Evolutionary conservation across 2,113 vertebrate species (phyloP), one percentile per base, ranked within the genome.

Genomic region (Tiliqua scincoides): DNA sequence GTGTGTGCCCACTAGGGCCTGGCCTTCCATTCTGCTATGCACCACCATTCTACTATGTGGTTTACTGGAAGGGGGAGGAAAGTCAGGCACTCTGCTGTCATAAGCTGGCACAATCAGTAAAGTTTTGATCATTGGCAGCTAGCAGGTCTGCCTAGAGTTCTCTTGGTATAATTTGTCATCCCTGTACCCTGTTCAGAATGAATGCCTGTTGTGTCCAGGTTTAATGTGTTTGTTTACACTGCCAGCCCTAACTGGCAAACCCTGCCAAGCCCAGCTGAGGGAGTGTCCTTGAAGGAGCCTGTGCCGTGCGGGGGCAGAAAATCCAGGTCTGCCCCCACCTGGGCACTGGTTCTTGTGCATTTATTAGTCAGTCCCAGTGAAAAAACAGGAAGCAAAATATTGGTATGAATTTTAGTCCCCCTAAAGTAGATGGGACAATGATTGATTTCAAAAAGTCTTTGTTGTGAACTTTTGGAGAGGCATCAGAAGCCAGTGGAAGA

Each of bases 261-360:
- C 71, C 85, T 87, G 85, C 85, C 79, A 73, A 75, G 85, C 85
- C 79, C 85, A 82, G 85, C 79, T 37, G 71, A 57, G 57, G 71
- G 70, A 37, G 61, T 72, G 40, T 27, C 57, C 20, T 17, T 20
- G 43, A 63, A 1, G 32, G 15, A 63, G 43, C 78, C 43, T 4
- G 68, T 74, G 59, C 61, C 25, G 25, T 67, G 59, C 48, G 35
- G n/a, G 85, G 78, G 40, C 59, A 73, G 75, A 32, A 65, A 32
- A 79, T 65, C 27, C 61, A 57, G 61, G 25, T 74, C 77, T 83
- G 62, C 61, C 76, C 82, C 77, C 21, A 25, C 82, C 7, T 20
- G 40, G 74, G 78, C 40, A 76, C 35, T 61, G 78, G 83, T 57
- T 70, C 21, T 71, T 61, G 9, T 72, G 37, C 20, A 77, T 52